Evolutionary conservation across 2,888 invertebrate species (phyloP), one percentile per base, ranked within the genome.

Genomic region (Eristalis arbustorum): DNA sequence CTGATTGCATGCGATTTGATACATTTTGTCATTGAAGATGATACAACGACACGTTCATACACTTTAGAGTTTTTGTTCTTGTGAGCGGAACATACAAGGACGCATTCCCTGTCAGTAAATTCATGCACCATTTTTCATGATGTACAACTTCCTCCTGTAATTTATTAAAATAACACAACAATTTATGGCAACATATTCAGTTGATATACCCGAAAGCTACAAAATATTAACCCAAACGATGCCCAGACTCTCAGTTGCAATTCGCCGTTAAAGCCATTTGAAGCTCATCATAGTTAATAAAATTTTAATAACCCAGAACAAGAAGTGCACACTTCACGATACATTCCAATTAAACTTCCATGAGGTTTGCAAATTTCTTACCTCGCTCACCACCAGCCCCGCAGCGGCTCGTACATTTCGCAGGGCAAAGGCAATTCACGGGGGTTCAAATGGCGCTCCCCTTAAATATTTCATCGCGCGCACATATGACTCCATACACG

Each of bases 351-450:
- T 78, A 77, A 85, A 85, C 69, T 74, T 82, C 77, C 71, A 85
- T 85, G 85, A 85, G 85, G 82, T 77, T 82, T 78, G 71, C 77
- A 73, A 85, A 85, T 82, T 82, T 77, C 40, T 64, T 69, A 66
- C 73, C 34, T 56, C 59, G 40, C 18, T 64, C 49, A 56, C 66
- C 73, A 73, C 68, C 74, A 56, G 34, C 61, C 31, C 31, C 63
- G n/a, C 34, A 37, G 63, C 68, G 57, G 10, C 8, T 31, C 31
- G 31, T 31, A 61, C 69, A 77, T 85, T 82, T 69, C 67, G 31
- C 78, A 78, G n/a, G 82, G 77, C 81, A 85, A 77, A 85, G 82
- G 77, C 82, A 85, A 85, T 85, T 82, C 82, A 62, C 74, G 63
- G 71, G n/a, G 62, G 62, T 74, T 77, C 74, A 78, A 85, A 82